phyloP scores from a whole-genome alignment of 2,888 invertebrate species.

The Agrochola circellaris region DNA sequence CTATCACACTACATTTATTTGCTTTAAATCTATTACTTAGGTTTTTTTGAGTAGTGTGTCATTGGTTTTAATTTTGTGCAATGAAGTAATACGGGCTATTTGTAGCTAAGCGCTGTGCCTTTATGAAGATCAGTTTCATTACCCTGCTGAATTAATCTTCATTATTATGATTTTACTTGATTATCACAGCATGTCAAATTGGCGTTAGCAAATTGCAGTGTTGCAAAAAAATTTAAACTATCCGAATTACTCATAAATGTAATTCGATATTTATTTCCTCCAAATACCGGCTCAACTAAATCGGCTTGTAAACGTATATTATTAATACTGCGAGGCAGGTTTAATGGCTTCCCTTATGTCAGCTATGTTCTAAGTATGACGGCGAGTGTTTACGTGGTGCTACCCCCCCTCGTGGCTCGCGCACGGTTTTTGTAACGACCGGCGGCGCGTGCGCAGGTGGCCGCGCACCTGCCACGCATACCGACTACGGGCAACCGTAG shows the following conservation, averaged over 20 bases:
- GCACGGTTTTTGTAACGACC: constrained; percentile 86
- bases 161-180: not conserved
- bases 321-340: constrained; percentile 73
- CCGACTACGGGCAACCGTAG: constrained; percentile 77
- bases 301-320: constrained; percentile 74
- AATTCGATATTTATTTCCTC: constrained; percentile 67
- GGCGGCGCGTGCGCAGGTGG: constrained; percentile 89
- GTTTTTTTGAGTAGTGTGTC: constrained; percentile 12
- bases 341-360: constrained; percentile 84
- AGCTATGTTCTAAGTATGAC: constrained; percentile 71
- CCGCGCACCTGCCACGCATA: constrained; percentile 89
- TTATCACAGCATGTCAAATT: not conserved
- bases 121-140: not conserved
- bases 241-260: constrained; percentile 45
- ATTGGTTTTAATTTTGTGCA: not conserved
- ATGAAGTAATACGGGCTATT: constrained; percentile 5
- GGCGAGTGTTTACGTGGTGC: constrained; percentile 70
- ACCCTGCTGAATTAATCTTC: not conserved
- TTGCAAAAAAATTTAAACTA: constrained; percentile 30
- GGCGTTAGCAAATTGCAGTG: constrained; percentile 12
- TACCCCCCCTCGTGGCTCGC: constrained; percentile 74
- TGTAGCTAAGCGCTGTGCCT: not conserved
- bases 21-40: constrained; percentile 41
- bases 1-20: constrained; percentile 63
- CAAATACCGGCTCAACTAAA: constrained; percentile 64